A percentile compares a stretch with the other conserved stretches of the same genome.
Conservation (phyloP, 2,888 invertebrate species). For the Latrodectus hesperus region DNA sequence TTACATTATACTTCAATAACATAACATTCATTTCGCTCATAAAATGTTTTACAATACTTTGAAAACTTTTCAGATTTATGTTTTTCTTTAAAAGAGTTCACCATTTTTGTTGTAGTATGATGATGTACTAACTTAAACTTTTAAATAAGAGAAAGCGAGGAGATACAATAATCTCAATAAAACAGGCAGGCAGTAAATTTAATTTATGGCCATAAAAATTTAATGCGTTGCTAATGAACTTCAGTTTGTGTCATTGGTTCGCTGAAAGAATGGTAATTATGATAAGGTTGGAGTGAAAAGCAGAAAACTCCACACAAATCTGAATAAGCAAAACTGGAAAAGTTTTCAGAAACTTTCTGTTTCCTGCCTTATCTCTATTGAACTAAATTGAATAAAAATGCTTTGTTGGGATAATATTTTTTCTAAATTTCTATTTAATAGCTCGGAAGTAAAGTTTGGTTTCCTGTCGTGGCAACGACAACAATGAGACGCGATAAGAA, state of each 20-base stretch:
- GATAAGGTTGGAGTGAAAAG: constrained; percentile 42
- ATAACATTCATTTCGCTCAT: too few relatives aligned
- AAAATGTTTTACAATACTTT: too few relatives aligned
- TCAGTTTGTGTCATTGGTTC: not conserved
- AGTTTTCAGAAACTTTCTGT: constrained; percentile 41
- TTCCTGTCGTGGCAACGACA: constrained; percentile 10
- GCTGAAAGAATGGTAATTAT: constrained; percentile 38
- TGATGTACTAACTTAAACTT: too few relatives aligned
- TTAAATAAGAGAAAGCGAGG: too few relatives aligned
- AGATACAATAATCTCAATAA: too few relatives aligned
- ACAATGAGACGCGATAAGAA: constrained; percentile 26
- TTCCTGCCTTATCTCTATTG: constrained; percentile 34
- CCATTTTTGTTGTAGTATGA: too few relatives aligned
- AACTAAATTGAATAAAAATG: constrained; percentile 28
- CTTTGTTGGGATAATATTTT: not conserved
- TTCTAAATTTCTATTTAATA: constrained; percentile 13
- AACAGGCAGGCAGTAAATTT: too few relatives aligned
- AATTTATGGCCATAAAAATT: too few relatives aligned
- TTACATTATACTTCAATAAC: too few relatives aligned
- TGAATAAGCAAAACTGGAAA: constrained; percentile 14
- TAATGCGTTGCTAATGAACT: too few relatives aligned
- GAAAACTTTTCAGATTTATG: too few relatives aligned
- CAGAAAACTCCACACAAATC: constrained; percentile 8
- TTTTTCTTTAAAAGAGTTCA: too few relatives aligned
- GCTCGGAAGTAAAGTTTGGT: constrained; percentile 30